A percentile compares a stretch with the other conserved stretches of the same genome.
These are phyloP conservation scores for Epirrita christyi DNA, from an alignment of 2,888 invertebrate species.

Conservation along the genomic window DNA sequence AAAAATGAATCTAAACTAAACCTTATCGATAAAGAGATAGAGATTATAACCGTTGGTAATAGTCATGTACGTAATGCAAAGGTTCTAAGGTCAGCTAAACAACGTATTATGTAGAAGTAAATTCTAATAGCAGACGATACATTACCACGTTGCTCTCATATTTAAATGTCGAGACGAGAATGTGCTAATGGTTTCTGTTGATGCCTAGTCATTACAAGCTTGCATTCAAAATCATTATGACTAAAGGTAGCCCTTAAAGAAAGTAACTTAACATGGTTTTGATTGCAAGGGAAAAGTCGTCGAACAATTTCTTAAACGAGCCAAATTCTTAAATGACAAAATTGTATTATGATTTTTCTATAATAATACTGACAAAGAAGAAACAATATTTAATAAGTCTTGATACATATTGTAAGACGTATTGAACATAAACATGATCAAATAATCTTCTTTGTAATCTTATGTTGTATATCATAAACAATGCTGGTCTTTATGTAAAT, in stretches of 20 bases:
- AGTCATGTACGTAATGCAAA: conserved; percentile 3
- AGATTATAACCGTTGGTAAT: not conserved
- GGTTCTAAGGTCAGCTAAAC: conserved; percentile 41
- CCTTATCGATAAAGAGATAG: conserved; percentile 3
- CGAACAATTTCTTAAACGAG: conserved; percentile 9
- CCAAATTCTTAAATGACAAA: no score
- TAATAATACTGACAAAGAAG: not conserved
- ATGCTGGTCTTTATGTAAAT: conserved; percentile 12
- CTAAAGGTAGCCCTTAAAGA: conserved; percentile 16
- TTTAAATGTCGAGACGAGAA: conserved; percentile 40
- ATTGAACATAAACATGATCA: no score
- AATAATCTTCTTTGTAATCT: conserved; percentile 6
- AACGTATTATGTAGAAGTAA: conserved; percentile 49
- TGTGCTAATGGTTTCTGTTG: conserved; percentile 43
- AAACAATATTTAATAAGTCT: not conserved
- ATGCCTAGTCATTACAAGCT: conserved; percentile 37
- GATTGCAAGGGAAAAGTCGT: conserved; percentile 6
- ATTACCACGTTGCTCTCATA: conserved; percentile 40
- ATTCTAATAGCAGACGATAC: conserved; percentile 50
- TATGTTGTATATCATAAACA: conserved; percentile 18
- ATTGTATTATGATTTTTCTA: not conserved
- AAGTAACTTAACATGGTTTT: conserved; percentile 19
- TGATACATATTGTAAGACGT: not conserved
- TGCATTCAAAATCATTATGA: conserved; percentile 22
- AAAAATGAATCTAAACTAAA: conserved; percentile 10